Evolutionary conservation across 2,113 vertebrate species (phyloP), one percentile per base, ranked within the genome.

Genomic region (Himantopus leucocephalus): DNA sequence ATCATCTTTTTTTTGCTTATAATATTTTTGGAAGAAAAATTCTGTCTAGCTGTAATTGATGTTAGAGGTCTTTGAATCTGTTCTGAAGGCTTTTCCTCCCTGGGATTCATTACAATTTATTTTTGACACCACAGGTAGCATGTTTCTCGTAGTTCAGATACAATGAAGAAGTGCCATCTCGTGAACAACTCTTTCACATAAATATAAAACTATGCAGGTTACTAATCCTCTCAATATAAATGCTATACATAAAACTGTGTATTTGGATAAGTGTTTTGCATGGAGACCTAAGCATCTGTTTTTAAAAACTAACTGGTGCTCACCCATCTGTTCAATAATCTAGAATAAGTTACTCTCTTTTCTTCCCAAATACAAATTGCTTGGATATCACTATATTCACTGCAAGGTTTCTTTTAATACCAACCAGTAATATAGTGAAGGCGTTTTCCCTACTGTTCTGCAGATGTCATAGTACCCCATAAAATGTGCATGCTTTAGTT

Each of bases 391-490:
- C 58, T 82, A 17, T 76, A 68, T 92, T 89, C 41, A 68, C n/a
- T 60, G 45, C 60, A 81, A 37, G 8, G 14, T 64, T 93, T 63
- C 29, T 58, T 92, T 30, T 90, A 74, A 75, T 58, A 70, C 19
- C 23, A 43, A 8, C 39, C 27, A 87, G 64, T 78, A 85, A 78
- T 43, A 81, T 14, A 78, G 47, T 52, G 56, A 90, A 93, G 39
- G 16, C 24, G 2, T 88, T 90, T 90, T 87, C 45, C 41, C 45
- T 92, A 5, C 55, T 89, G 73, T 90, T 96, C 56, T 95, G 67
- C 86, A 94, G 92, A 48, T 96, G 88, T 91, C 90, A 89, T 82
- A 77, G 20, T 56, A 62, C 32, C 79, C 79, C 60, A 52, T 93
- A 62, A 94, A 92, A 78, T 66, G 32, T 62, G 50, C 47, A 5